Evolutionary conservation across 2,797 vertebrate species (phyloP).

Genomic region (Melanotaenia trifasciata): DNA sequence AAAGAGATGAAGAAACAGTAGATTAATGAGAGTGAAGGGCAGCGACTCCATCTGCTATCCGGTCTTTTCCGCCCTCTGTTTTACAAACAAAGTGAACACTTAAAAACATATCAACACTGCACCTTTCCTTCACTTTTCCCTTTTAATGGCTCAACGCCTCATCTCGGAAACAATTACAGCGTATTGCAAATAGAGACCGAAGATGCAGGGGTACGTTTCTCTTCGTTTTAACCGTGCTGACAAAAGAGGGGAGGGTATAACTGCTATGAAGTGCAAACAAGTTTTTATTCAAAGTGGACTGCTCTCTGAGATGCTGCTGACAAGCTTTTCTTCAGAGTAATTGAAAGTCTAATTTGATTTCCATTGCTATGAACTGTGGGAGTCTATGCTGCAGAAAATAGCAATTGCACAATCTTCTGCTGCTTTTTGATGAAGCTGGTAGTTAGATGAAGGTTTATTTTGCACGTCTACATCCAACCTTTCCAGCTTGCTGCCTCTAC

Average conservation of each 20-base stretch:
- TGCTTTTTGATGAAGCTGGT: conserved; percentile 48
- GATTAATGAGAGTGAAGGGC: conserved; percentile 58
- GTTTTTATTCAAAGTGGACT: conserved; percentile 59
- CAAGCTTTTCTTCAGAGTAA: conserved; percentile 55
- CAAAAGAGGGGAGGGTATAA: conserved; percentile 66
- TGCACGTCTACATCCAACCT: conserved; percentile 10
- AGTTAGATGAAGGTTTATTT: conserved; percentile 52
- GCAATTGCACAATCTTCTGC: conserved; percentile 66
- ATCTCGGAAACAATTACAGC: not conserved
- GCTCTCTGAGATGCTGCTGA: conserved; percentile 58
- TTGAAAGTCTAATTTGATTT: conserved; percentile 70
- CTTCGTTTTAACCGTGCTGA: conserved; percentile 39
- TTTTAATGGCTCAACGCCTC: conserved; percentile 36
- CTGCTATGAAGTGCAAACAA: conserved; percentile 65
- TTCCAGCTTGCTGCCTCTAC: too few species aligned
- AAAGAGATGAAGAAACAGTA: conserved; percentile 55
- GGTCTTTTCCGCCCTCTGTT: conserved; percentile 36
- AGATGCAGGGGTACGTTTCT: conserved; percentile 10
- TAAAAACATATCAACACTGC: conserved; percentile 13
- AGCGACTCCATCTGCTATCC: conserved; percentile 33
- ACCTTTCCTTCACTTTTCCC: conserved; percentile 29
- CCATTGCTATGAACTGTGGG: conserved; percentile 59
- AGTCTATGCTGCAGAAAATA: conserved; percentile 51
- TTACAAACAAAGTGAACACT: conserved; percentile 57
- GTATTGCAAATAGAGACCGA: conserved; percentile 17